These are phyloP conservation scores for Hippocampus barbouri DNA, from an alignment of 2,113 vertebrate species.

Conservation along the genomic window DNA sequence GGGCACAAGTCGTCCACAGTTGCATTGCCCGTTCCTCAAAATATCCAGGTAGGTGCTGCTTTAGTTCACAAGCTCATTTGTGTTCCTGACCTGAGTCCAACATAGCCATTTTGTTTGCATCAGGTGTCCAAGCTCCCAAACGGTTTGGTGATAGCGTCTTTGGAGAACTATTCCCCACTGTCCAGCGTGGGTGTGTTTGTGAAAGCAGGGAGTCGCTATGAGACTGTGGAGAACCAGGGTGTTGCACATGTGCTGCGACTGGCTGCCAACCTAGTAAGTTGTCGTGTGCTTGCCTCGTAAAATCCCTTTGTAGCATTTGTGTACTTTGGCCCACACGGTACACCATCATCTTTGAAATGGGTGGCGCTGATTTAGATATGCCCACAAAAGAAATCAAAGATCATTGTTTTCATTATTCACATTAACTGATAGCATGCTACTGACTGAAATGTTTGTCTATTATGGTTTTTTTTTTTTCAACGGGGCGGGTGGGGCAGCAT, in stretches of 20 bases:
- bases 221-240: conserved; percentile 77
- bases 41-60: conserved; percentile 57
- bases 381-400: too few relatives aligned
- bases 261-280: conserved; percentile 81
- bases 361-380: too few relatives aligned
- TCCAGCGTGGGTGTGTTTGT: conserved; percentile 88
- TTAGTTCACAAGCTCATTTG: not conserved
- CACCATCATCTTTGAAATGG: too few relatives aligned
- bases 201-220: conserved; percentile 86
- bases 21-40: conserved; percentile 40
- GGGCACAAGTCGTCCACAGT: conserved; percentile 16
- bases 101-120: not conserved
- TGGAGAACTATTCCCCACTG: conserved; percentile 85
- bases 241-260: conserved; percentile 85
- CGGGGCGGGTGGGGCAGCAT: too few relatives aligned
- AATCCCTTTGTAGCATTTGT: not conserved
- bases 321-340: not conserved
- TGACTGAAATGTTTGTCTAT: too few relatives aligned
- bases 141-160: conserved; percentile 84
- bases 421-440: too few relatives aligned
- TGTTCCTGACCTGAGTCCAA: not conserved
- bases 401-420: too few relatives aligned
- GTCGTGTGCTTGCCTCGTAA: not conserved
- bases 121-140: conserved; percentile 90
- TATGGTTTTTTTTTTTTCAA: too few relatives aligned